Percentiles rank a stretch among this genome's conserved stretches.
phyloP scores from a whole-genome alignment of 2,113 vertebrate species.

The Gallinago undulata region DNA sequence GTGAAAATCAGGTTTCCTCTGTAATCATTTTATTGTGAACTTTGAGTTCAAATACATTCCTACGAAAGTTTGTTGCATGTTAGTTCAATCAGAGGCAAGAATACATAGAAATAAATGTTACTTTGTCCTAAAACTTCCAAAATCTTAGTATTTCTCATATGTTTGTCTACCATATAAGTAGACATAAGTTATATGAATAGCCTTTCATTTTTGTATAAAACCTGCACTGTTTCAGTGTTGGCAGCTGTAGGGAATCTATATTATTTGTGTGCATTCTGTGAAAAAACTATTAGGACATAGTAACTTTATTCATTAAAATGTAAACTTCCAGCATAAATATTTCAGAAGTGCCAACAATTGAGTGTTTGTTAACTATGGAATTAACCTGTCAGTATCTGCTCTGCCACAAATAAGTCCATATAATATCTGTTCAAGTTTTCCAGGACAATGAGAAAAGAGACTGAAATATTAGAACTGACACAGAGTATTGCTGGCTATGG shows the following conservation, averaged over 20 bases:
- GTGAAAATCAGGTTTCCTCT: slow-evolving; percentile 36
- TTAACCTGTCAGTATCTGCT: slow-evolving; percentile 52
- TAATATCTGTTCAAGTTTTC: slow-evolving; percentile 50
- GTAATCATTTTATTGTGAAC: slow-evolving; percentile 45
- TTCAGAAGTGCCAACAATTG: slow-evolving; percentile 65
- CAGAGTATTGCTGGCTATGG: slow-evolving; percentile 61
- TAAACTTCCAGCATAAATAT: slow-evolving; percentile 70
- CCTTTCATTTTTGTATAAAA: slow-evolving; percentile 76
- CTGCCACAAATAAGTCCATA: slow-evolving; percentile 2
- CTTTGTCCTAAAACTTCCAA: slow-evolving; percentile 55
- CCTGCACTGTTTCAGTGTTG: slow-evolving; percentile 78
- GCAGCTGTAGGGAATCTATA: slow-evolving; percentile 81
- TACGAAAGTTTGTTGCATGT: slow-evolving; percentile 18
- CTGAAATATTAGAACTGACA: slow-evolving; percentile 69
- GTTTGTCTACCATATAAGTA: slow-evolving; percentile 62
- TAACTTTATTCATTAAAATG: slow-evolving; percentile 78
- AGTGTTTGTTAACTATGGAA: slow-evolving; percentile 55
- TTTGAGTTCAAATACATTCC: slow-evolving; percentile 49
- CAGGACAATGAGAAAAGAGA: slow-evolving; percentile 62
- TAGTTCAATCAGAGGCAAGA: slow-evolving; percentile 39
- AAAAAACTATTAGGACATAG: slow-evolving; percentile 77
- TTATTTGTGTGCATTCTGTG: slow-evolving; percentile 81
- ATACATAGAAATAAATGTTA: slow-evolving; percentile 52
- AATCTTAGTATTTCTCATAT: slow-evolving; percentile 59
- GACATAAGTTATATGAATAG: slow-evolving; percentile 57